Conservation (phyloP, 2,888 invertebrate genomes). For the Bugulina stolonifera region DNA sequence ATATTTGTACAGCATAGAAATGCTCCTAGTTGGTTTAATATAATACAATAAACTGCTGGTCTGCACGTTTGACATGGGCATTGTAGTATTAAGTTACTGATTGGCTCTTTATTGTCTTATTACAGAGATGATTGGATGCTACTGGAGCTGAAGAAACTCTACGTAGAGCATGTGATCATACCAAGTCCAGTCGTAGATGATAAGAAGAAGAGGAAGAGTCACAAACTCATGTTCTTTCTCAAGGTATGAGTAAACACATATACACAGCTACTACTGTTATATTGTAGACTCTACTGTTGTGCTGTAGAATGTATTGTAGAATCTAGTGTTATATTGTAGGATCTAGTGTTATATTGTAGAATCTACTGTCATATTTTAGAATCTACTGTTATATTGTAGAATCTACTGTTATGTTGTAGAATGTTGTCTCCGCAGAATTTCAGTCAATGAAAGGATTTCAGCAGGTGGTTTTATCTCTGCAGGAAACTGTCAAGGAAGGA, state of each 20-base stretch:
- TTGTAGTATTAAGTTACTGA: too few relatives aligned
- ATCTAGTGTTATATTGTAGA: too few relatives aligned
- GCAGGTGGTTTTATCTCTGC: background rate
- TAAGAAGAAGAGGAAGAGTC: background rate
- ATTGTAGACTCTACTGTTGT: background rate
- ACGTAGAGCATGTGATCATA: slow-evolving; percentile 36
- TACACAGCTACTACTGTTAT: too few relatives aligned
- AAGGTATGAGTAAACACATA: background rate
- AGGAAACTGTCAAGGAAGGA: background rate
- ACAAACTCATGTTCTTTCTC: background rate
- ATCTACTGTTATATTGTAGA: too few relatives aligned
- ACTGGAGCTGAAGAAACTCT: slow-evolving; percentile 37
- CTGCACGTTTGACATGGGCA: too few relatives aligned
- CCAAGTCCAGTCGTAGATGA: background rate
- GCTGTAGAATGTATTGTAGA: background rate
- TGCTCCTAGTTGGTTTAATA: too few relatives aligned
- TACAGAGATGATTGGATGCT: slow-evolving; percentile 37
- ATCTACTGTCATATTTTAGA: too few relatives aligned
- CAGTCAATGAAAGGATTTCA: slow-evolving; percentile 1
- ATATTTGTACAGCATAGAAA: too few relatives aligned
- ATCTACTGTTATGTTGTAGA: background rate
- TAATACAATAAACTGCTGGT: too few relatives aligned
- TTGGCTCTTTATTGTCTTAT: too few relatives aligned
- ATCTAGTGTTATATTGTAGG: too few relatives aligned
- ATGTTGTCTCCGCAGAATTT: background rate